phyloP scores from a whole-genome alignment of 2,888 invertebrate genomes.

The Pristionchus entomophagus region DNA sequence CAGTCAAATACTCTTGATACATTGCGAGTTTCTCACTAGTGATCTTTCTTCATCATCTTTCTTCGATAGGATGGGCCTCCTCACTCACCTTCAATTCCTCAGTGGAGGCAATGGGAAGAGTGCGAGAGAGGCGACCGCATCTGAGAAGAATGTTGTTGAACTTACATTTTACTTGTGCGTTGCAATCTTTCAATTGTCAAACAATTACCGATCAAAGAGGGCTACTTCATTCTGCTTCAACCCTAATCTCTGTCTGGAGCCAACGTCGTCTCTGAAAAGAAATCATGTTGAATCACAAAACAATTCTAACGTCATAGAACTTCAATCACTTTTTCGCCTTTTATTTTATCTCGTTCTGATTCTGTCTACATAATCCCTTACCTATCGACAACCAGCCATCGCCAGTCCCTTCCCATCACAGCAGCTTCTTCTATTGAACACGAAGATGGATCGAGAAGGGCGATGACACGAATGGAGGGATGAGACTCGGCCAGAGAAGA shows the following conservation, averaged over 20 bases:
- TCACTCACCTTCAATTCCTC: neutral
- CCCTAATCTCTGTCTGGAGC: neutral
- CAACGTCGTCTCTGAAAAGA: conserved; percentile 11
- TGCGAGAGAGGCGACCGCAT: conserved; percentile 54
- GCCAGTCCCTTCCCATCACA: neutral
- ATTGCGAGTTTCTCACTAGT: neutral
- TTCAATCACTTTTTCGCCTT: too few species aligned
- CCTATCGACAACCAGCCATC: conserved; percentile 33
- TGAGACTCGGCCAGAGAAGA: neutral
- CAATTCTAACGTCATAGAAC: neutral
- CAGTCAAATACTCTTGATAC: too few species aligned
- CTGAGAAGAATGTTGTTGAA: conserved; percentile 29
- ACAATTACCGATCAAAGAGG: conserved; percentile 18
- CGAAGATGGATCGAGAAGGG: conserved; percentile 28
- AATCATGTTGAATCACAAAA: neutral
- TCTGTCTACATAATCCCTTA: too few species aligned
- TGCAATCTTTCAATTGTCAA: too few species aligned
- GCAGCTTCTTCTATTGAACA: neutral
- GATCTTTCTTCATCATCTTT: too few species aligned
- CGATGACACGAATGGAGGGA: neutral
- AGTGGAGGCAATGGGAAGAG: neutral
- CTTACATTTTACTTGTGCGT: too few species aligned
- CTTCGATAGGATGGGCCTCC: neutral
- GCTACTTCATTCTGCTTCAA: neutral
- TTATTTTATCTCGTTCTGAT: neutral